Evolutionary conservation across 2,797 vertebrate species (phyloP).

Genomic region (Notolabrus celidotus): DNA sequence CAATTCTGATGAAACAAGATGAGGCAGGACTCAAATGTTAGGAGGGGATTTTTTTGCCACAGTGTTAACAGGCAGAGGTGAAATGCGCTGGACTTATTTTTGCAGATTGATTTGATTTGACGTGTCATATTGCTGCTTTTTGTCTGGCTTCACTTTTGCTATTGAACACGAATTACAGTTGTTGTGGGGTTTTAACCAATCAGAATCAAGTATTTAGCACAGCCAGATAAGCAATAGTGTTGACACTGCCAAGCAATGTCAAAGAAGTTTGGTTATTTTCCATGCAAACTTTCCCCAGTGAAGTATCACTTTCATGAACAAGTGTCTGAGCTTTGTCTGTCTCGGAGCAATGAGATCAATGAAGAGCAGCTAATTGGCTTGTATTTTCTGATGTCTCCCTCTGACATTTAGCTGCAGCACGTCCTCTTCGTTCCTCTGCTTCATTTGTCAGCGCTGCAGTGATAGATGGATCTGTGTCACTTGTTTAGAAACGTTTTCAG

Average conservation of each 20-base stretch:
- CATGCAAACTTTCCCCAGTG: constrained; percentile 36
- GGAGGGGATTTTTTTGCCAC: too few relatives aligned
- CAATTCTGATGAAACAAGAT: too few relatives aligned
- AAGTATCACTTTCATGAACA: constrained; percentile 51
- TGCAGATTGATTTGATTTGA: too few relatives aligned
- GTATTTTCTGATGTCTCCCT: constrained; percentile 63
- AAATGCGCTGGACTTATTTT: too few relatives aligned
- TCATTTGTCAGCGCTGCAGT: constrained; percentile 23
- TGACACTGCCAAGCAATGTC: constrained; percentile 32
- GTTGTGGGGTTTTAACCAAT: too few relatives aligned
- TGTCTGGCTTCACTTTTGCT: too few relatives aligned
- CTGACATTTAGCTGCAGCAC: constrained; percentile 60
- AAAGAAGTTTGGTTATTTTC: constrained; percentile 13
- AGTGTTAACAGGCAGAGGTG: too few relatives aligned
- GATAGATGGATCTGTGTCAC: constrained; percentile 44
- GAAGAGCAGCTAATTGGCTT: constrained; percentile 65
- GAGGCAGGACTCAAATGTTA: too few relatives aligned
- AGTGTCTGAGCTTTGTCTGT: constrained; percentile 40
- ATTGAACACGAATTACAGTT: too few relatives aligned
- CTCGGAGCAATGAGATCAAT: constrained; percentile 65
- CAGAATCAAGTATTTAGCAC: too few relatives aligned
- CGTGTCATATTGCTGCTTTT: too few relatives aligned
- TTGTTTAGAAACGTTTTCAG: constrained; percentile 26
- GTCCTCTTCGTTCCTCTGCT: constrained; percentile 20
- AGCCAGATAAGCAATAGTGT: too few relatives aligned